Evolutionary conservation across 64 coral and sea anemone genomes (phyloP).

Genomic region (Hydrozoanthus tunicans): DNA sequence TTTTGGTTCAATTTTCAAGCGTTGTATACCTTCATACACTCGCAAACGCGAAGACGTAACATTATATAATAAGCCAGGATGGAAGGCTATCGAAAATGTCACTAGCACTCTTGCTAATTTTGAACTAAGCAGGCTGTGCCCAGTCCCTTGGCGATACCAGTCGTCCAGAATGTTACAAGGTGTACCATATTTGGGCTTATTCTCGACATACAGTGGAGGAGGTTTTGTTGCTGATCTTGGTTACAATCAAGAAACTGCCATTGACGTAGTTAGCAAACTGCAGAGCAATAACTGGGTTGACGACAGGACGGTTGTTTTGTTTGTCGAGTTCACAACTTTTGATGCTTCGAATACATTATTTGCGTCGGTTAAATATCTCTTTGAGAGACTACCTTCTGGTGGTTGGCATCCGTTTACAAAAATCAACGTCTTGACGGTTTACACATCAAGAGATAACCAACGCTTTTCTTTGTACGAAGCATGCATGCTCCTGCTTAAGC

Average conservation of each 20-base stretch:
- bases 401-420: conserved; percentile 22
- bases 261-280: neutral
- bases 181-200: neutral
- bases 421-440: conserved; percentile 22
- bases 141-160: conserved; percentile 55
- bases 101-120: neutral
- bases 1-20: neutral
- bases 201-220: conserved; percentile 21
- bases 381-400: conserved; percentile 28
- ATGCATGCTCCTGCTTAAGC: neutral
- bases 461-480: neutral
- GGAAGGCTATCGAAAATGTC: neutral
- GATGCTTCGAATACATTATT: conserved; percentile 36
- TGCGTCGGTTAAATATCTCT: conserved; percentile 44
- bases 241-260: conserved; percentile 16
- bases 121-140: conserved; percentile 20
- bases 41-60: neutral
- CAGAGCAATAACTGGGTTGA: conserved; percentile 38
- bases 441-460: neutral
- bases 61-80: conserved; percentile 21
- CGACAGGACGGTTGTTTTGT: conserved; percentile 24
- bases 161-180: neutral
- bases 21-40: conserved; percentile 22
- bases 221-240: conserved; percentile 50
- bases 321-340: conserved; percentile 55